Evolutionary conservation across 1,140 invertebrate species (phyloP).

Genomic region (Brevipalpus yothersi): DNA sequence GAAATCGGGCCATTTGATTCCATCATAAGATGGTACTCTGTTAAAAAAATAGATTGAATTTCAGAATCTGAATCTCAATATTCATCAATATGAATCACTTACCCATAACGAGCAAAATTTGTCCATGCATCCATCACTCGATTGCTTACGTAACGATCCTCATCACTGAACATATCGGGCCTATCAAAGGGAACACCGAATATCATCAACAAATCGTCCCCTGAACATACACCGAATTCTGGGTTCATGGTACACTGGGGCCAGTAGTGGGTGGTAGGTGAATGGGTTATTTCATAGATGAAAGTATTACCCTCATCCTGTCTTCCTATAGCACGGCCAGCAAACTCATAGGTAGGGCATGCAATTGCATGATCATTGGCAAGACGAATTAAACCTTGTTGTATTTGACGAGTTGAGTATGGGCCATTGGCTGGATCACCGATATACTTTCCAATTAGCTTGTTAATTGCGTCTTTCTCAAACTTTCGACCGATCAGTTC

Average conservation of each 20-base stretch:
- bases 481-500: too few species aligned
- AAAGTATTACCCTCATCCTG: background rate
- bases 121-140: too few species aligned
- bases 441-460: too few species aligned
- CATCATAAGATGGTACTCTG: too few species aligned
- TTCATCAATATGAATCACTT: background rate
- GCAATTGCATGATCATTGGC: slow-evolving; percentile 6
- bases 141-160: too few species aligned
- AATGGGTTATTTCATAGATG: background rate
- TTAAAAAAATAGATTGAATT: too few species aligned
- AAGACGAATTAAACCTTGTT: slow-evolving; percentile 6
- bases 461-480: too few species aligned
- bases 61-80: too few species aligned
- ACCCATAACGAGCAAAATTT: too few species aligned
- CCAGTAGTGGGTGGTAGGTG: slow-evolving; percentile 6
- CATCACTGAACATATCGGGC: background rate
- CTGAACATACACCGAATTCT: slow-evolving; percentile 11
- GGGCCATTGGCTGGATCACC: too few species aligned
- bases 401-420: too few species aligned
- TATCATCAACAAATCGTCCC: slow-evolving; percentile 13
- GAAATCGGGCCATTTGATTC: too few species aligned
- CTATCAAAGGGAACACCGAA: slow-evolving; percentile 11
- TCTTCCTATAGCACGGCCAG: background rate
- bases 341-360: background rate
- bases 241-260: slow-evolving; percentile 13